These are phyloP conservation scores for Onthophagus sagittarius DNA, from an alignment of 2,888 invertebrate genomes.

Conservation along the genomic window DNA sequence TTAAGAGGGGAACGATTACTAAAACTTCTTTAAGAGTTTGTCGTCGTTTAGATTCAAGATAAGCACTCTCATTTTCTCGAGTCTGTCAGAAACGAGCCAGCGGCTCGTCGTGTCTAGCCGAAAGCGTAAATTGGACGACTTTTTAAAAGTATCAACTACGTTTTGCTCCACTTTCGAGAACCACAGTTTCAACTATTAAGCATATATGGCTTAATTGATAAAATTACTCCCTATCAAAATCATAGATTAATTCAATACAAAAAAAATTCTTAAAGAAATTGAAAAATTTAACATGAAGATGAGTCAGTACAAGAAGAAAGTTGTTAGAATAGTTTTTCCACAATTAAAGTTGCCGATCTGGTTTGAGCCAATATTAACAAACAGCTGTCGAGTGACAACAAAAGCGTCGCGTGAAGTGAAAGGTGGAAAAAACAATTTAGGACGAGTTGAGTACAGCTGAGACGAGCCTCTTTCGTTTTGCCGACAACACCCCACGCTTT, in stretches of 20 bases:
- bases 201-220: background rate
- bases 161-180: background rate
- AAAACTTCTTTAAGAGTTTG: background rate
- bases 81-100: background rate
- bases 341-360: background rate
- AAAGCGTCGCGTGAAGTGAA: background rate
- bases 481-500: background rate
- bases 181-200: background rate
- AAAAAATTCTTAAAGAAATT: background rate
- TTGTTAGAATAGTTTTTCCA: background rate
- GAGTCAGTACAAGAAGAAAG: background rate
- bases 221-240: background rate
- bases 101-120: background rate
- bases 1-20: background rate
- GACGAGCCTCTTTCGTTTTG: background rate
- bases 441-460: background rate
- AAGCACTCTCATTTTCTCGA: background rate
- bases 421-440: background rate
- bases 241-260: no score
- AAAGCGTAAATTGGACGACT: background rate
- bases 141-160: background rate
- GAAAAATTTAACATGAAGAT: background rate
- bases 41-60: background rate
- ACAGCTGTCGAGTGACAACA: background rate
- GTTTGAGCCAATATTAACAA: background rate